phyloP scores from a whole-genome alignment of 2,113 vertebrate species.

The Rattus rattus region DNA sequence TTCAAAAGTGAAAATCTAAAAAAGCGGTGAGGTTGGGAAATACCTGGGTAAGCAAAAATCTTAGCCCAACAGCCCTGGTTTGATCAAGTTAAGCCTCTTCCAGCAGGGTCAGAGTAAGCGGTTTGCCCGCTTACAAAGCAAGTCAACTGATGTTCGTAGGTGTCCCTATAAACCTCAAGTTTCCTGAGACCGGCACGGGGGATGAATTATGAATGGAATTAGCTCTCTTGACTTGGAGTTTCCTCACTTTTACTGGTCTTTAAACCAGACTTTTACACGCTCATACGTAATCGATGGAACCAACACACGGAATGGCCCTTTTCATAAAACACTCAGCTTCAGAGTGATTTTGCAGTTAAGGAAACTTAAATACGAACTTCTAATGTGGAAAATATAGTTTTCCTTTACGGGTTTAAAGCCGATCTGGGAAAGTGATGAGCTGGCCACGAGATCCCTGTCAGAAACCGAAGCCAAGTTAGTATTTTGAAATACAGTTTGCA shows the following conservation, averaged over 20 bases:
- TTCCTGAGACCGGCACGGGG: slow-evolving; percentile 60
- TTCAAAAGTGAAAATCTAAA: slow-evolving; percentile 53
- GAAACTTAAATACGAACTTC: slow-evolving; percentile 79
- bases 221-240: slow-evolving; percentile 74
- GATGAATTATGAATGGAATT: slow-evolving; percentile 77
- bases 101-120: slow-evolving; percentile 58
- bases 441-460: slow-evolving; percentile 74
- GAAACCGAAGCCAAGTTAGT: slow-evolving; percentile 64
- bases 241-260: slow-evolving; percentile 77
- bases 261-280: slow-evolving; percentile 72
- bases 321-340: slow-evolving; percentile 76
- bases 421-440: slow-evolving; percentile 77
- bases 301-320: slow-evolving; percentile 65
- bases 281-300: slow-evolving; percentile 66
- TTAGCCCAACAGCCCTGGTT: slow-evolving; percentile 48
- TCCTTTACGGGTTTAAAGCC: slow-evolving; percentile 70
- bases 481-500: slow-evolving; percentile 81
- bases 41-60: slow-evolving; percentile 47
- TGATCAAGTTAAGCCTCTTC: slow-evolving; percentile 52
- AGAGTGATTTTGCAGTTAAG: slow-evolving; percentile 72
- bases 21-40: slow-evolving; percentile 45
- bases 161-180: slow-evolving; percentile 67
- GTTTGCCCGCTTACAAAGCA: slow-evolving; percentile 33
- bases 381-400: slow-evolving; percentile 76
- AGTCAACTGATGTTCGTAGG: slow-evolving; percentile 61